Percentiles rank a stretch among this genome's conserved stretches.
phyloP scores from a whole-genome alignment of 2,797 vertebrate genomes.

The Nannoperca obscura region DNA sequence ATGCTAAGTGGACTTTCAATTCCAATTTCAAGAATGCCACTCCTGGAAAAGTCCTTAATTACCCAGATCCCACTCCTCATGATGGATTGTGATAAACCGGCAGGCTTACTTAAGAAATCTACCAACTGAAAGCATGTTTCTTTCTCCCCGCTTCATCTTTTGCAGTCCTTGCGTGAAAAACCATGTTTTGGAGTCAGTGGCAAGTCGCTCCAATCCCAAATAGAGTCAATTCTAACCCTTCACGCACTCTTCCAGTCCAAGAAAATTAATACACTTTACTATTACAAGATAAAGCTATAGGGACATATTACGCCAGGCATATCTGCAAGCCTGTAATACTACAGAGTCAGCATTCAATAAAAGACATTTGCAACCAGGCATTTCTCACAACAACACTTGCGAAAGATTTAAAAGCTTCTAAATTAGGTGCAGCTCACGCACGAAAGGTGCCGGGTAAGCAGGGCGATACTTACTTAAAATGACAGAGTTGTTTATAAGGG shows the following conservation, averaged over 20 bases:
- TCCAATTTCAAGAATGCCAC: slow-evolving; percentile 78
- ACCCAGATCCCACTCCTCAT: slow-evolving; percentile 73
- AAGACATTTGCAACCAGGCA: slow-evolving; percentile 91
- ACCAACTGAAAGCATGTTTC: slow-evolving; percentile 76
- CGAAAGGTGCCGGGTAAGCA: slow-evolving; percentile 90
- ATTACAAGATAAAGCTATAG: slow-evolving; percentile 90
- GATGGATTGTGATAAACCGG: slow-evolving; percentile 86
- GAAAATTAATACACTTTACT: slow-evolving; percentile 90
- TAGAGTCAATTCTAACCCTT: slow-evolving; percentile 86
- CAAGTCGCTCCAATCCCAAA: slow-evolving; percentile 87
- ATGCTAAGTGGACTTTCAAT: slow-evolving; percentile 73
- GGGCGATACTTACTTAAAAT: slow-evolving; percentile 87
- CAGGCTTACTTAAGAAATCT: slow-evolving; percentile 81
- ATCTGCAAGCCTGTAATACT: slow-evolving; percentile 89
- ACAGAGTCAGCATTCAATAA: slow-evolving; percentile 91
- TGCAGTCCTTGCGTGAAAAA: slow-evolving; percentile 81
- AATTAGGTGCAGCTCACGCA: slow-evolving; percentile 87
- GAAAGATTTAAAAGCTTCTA: slow-evolving; percentile 91
- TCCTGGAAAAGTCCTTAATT: slow-evolving; percentile 83
- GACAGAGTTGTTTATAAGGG: slow-evolving; percentile 89
- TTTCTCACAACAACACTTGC: slow-evolving; percentile 87
- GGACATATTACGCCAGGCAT: slow-evolving; percentile 88
- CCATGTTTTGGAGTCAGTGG: slow-evolving; percentile 78
- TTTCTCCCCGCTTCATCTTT: slow-evolving; percentile 71
- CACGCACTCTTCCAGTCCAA: slow-evolving; percentile 80